These are phyloP conservation scores for Oreortyx pictus DNA, from an alignment of 2,797 vertebrate species.

Conservation along the genomic window DNA sequence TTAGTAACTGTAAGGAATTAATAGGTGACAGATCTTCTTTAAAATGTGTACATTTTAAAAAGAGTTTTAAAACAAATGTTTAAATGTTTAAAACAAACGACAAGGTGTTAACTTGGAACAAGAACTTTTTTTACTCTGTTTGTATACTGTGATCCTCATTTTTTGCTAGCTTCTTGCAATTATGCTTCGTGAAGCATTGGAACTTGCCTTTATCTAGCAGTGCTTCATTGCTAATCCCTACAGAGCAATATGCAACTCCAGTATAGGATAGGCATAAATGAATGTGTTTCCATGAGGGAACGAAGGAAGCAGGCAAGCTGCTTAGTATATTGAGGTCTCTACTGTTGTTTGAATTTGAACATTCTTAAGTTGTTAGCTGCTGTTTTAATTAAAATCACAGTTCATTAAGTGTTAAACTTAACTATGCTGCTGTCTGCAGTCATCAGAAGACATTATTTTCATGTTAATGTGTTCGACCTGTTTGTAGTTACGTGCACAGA, in stretches of 20 bases:
- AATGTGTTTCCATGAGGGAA: not conserved
- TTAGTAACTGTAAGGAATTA: not conserved
- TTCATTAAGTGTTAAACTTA: conserved; percentile 19
- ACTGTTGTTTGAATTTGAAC: not conserved
- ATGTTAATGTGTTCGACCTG: conserved; percentile 2
- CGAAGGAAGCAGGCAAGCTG: not conserved
- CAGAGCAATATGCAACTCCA: not conserved
- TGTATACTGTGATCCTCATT: fast-evolving
- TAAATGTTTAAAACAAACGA: too few relatives aligned
- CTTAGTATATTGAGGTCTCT: not conserved
- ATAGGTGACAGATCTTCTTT: fast-evolving
- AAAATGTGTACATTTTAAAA: not conserved
- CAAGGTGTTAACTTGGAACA: not conserved
- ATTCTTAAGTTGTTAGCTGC: not conserved
- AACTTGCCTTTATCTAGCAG: not conserved
- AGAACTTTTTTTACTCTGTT: not conserved
- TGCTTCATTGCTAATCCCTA: not conserved
- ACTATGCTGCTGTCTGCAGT: not conserved
- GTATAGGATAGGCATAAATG: not conserved
- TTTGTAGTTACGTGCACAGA: conserved; percentile 4
- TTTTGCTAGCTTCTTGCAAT: not conserved
- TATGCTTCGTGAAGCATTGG: not conserved
- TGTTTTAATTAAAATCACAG: conserved; percentile 31
- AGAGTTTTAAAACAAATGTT: not conserved
- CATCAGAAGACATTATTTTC: conserved; percentile 20